Evolutionary conservation across 2,888 invertebrate species (phyloP), one percentile per base, ranked within the genome.

Genomic region (Drosophila borborema): DNA sequence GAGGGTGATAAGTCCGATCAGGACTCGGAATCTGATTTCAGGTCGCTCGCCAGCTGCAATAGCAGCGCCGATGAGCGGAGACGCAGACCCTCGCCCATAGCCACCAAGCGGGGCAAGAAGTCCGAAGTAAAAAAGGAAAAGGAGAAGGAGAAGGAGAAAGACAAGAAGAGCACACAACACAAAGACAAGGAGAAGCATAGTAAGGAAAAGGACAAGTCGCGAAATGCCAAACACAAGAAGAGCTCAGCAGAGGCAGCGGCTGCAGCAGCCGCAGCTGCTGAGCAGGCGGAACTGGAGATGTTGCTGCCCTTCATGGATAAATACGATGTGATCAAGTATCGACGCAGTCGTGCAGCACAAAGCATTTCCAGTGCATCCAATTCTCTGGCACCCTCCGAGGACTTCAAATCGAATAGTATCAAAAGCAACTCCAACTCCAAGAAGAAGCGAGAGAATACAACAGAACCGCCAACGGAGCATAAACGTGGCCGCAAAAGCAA

Each of bases 311-410:
- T 92, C 31, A 82, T 93, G 90, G 95, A 95, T 82, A 95, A 95
- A 89, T 95, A 94, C 86, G 95, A 95, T 82, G 94, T 95, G 89
- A 94, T 94, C 70, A 94, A 96, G 92, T 94, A 95, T 92, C 92
- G 96, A 77, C 90, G 95, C 84, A 94, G 94, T 90, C 92, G 95
- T 83, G 90, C 90, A 0, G 82, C 81, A 2, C 66, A 76, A 18
- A 93, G 94, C 77, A 93, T 94, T 49, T 94, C 94, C 84, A 93
- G 93, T 72, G 94, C 94, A 82, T 86, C 92, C 53, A 66, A 72
- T 46, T 76, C 83, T n/a, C 55, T 79, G 61, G 72, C 74, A 0
- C 67, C 62, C 10, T 75, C 75, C 28, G 82, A 90, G 16, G 86
- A 89, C 28, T 38, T 74, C 10, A 90, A 85, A 43, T 40, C 77